Base-by-base conservation (phyloP, 2,888 invertebrate species). In the Agrotis ipsilon region DNA sequence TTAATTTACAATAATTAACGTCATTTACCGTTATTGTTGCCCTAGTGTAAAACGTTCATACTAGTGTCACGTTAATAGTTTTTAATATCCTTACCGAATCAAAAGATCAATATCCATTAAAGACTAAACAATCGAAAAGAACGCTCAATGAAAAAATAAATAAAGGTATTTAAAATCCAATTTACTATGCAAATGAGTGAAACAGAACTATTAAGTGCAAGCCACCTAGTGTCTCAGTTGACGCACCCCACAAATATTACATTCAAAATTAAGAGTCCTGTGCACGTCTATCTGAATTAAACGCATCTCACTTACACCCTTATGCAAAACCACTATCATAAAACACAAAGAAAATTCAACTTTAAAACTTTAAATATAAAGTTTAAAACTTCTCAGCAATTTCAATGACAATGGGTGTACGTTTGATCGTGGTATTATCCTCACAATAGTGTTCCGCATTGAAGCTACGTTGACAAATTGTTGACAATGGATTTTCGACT, bases 381-480 rank as follows among this genome's bases (percentile, higher is more conserved):
- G 88, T 84, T 68, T n/a, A 83, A 71, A 88, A 51, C 81, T 69
- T 73, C 71, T 68, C 39, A 45, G 46, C 48, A 55, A 1, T 1
- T 65, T 60, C 59, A 69, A 74, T 88, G 89, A 94, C 93, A 95
- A 94, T 89, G 92, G 89, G 91, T 84, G 90, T 92, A 91, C 94
- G 93, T 95, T 94, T 96, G 95, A 95, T 94, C 93, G 94, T 86
- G 90, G 95, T 91, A 95, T 96, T 96, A 95, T 94, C 94, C 90
- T 92, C 91, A 94, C 93, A 94, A 95, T 95, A 94, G 96, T 94
- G 93, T 94, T 93, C 92, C 89, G 92, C 90, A 93, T 93, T 93
- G 94, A 93, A 93, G 94, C 92, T 88, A 91, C 92, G 93, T 93
- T 92, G 93, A 93, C 92, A 90, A 88, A 90, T 89, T 88, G 83